Base-by-base conservation (phyloP, 1,140 invertebrate genomes). In the Ectropis grisescens region DNA sequence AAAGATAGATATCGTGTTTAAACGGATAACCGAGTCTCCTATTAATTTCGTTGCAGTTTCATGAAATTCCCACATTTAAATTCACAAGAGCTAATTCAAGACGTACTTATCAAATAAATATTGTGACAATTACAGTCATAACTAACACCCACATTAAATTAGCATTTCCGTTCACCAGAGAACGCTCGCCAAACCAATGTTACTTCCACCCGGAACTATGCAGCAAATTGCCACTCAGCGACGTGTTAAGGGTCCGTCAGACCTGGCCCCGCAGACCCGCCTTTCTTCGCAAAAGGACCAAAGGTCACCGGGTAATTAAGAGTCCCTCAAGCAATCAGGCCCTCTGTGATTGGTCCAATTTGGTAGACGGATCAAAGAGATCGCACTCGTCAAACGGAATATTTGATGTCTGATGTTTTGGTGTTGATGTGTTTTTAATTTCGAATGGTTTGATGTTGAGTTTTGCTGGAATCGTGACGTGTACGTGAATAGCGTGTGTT, bases 231-330 rank as follows among this genome's bases (percentile, higher is more conserved):
- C 41, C 48, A 52, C 44, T 57, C 55, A 58, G 35, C 39, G 41
- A 31, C 47, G 58, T 59, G 60, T 62, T 55, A 65, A 68, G 59
- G 49, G 51, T 41, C 39, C 25, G 29, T n/a, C n/a, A n/a, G n/a
- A n/a, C n/a, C n/a, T n/a, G 16, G 16, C 16, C 16, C 8, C 8
- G 3, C 16, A 19, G 16, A 8, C 8, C 16, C 3, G 16, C 16
- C 8, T 19, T 19, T 19, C 16, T 19, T n/a, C n/a, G n/a, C n/a
- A n/a, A n/a, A n/a, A 32, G 29, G 47, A 33, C 37, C 40, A 67
- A 68, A 68, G 67, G 61, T 71, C 64, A 58, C 41, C 45, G 47
- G 36, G 57, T 66, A 71, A 71, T 71, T 68, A 71, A 64, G 49
- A 53, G 49, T 59, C 64, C 64, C 61, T 48, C 45, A 57, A 64